Conservation (phyloP, 2,797 vertebrate genomes). For the Sylvilagus floridanus region DNA sequence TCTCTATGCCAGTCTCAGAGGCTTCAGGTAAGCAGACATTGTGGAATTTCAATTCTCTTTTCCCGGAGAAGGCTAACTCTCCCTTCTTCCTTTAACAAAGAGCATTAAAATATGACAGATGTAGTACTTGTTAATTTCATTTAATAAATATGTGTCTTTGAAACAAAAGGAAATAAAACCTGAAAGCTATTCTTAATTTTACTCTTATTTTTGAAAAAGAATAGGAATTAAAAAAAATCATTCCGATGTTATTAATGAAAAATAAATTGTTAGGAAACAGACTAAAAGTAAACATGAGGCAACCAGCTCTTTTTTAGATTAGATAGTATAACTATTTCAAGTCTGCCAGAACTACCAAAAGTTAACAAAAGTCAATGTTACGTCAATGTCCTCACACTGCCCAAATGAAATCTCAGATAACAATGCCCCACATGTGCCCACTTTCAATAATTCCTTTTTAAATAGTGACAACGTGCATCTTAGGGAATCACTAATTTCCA, state of each 20-base stretch:
- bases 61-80: background rate
- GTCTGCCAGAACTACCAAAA: slow-evolving; percentile 32
- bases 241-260: slow-evolving; percentile 63
- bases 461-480: background rate
- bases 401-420: slow-evolving; percentile 9
- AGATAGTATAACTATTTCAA: background rate
- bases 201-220: background rate
- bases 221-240: background rate
- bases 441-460: background rate
- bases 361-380: background rate
- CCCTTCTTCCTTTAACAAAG: background rate
- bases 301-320: background rate
- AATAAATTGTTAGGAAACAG: slow-evolving; percentile 6
- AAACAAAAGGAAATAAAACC: slow-evolving; percentile 57
- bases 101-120: background rate
- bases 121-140: background rate
- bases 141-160: slow-evolving; percentile 33
- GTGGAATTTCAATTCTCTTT: slow-evolving; percentile 32
- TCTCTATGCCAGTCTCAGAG: background rate
- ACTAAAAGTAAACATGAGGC: background rate
- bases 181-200: slow-evolving; percentile 27
- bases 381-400: background rate
- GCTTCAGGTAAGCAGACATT: background rate
- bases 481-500: slow-evolving; percentile 31
- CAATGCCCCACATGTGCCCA: background rate